phyloP scores from a whole-genome alignment of 2,113 vertebrate species.

The Abramis brama region DNA sequence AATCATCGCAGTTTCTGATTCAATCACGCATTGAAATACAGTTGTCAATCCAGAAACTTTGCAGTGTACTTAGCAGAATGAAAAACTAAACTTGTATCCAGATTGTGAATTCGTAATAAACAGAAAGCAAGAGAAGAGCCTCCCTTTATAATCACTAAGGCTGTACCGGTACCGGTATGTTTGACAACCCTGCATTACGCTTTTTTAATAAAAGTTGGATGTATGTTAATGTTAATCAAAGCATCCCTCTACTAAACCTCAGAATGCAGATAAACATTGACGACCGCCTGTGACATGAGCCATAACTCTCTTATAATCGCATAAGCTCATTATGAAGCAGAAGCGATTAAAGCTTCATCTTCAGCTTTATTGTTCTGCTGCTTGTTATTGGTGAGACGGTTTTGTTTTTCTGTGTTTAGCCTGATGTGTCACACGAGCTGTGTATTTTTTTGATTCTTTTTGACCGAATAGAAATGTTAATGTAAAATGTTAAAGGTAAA shows the following conservation, averaged over 20 bases:
- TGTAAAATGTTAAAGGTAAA: neutral
- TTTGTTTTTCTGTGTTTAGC: neutral
- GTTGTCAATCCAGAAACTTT: no score
- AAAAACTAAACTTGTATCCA: no score
- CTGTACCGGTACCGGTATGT: no score
- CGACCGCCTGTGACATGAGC: neutral
- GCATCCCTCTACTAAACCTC: slow-evolving; percentile 12
- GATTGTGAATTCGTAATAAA: no score
- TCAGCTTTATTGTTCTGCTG: neutral
- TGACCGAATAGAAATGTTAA: neutral
- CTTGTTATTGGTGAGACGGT: neutral
- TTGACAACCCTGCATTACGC: no score
- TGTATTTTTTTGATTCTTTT: neutral
- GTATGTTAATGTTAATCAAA: slow-evolving; percentile 4
- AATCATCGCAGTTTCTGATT: no score
- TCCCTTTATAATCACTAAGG: no score
- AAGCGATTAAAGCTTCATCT: slow-evolving; percentile 21
- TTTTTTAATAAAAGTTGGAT: neutral
- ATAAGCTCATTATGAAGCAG: slow-evolving; percentile 29
- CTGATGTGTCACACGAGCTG: neutral
- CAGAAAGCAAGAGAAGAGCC: no score
- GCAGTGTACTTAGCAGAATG: no score
- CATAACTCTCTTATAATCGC: slow-evolving; percentile 32
- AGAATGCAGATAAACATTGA: slow-evolving; percentile 28
- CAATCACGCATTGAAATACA: no score